Conservation (phyloP, 1,140 invertebrate species). For the Portunus trituberculatus region DNA sequence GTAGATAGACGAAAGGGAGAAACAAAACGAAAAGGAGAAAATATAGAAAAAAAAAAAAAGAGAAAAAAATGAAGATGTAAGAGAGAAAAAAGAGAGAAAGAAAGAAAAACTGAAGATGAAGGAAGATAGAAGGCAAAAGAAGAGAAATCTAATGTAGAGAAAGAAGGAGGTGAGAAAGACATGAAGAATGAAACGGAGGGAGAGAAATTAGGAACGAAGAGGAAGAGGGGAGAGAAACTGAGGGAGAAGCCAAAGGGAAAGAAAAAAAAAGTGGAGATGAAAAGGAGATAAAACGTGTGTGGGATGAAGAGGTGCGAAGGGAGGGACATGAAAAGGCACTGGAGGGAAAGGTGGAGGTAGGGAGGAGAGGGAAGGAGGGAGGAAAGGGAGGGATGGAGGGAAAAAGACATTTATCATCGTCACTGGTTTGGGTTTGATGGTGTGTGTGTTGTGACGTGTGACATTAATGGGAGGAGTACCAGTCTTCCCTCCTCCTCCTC, state of each 20-base stretch:
- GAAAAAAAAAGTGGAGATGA: background rate
- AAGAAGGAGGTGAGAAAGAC: background rate
- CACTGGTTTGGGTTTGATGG: background rate
- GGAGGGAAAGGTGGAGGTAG: background rate
- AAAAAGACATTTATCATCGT: constrained; percentile 4
- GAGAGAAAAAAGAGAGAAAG: no score
- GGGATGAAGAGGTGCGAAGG: background rate
- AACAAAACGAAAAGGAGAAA: no score
- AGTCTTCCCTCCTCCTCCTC: no score
- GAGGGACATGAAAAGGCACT: background rate
- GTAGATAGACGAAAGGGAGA: no score
- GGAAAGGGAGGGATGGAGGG: background rate
- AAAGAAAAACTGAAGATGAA: no score
- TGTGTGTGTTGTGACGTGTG: no score
- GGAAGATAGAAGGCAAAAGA: no score
- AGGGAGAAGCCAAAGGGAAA: background rate
- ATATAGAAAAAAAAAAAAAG: no score
- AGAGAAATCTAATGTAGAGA: no score
- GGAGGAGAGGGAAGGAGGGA: background rate
- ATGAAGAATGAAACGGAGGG: background rate
- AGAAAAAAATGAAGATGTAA: no score
- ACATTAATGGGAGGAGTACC: background rate
- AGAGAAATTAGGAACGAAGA: constrained; percentile 5
- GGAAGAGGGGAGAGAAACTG: background rate
- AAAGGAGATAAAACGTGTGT: background rate